Percentiles rank a stretch among this genome's conserved stretches.
These are phyloP conservation scores for Stegastes partitus DNA, from an alignment of 2,113 vertebrate species.

Conservation along the genomic window DNA sequence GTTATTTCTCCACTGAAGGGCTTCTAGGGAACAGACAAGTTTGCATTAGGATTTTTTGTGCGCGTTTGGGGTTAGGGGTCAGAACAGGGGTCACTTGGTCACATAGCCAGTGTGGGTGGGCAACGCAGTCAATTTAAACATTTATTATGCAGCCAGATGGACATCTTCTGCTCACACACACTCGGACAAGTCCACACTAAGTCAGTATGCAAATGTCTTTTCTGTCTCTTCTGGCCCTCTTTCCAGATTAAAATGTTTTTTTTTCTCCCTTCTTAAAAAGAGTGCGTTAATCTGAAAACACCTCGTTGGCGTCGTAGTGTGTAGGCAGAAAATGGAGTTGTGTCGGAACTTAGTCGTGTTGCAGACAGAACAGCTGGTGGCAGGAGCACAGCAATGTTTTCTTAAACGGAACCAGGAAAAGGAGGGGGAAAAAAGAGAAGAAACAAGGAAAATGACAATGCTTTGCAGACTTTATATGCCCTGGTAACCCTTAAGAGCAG, in stretches of 20 bases:
- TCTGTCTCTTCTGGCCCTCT: no score
- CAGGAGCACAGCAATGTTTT: not conserved
- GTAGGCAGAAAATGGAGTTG: no score
- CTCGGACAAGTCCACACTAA: not conserved
- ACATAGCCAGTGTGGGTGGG: slow-evolving; percentile 52
- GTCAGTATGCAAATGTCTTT: not conserved
- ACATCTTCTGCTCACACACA: not conserved
- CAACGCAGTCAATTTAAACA: slow-evolving; percentile 51
- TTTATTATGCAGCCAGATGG: slow-evolving; percentile 56
- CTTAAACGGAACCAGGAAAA: not conserved
- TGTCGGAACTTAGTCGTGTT: not conserved
- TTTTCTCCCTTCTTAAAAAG: no score
- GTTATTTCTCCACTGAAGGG: not conserved
- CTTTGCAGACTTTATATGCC: no score
- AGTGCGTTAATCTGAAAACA: not conserved
- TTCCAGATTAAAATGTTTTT: not conserved
- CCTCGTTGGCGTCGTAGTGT: not conserved
- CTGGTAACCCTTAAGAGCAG: no score
- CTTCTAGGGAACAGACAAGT: not conserved
- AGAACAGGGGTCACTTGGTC: slow-evolving; percentile 38
- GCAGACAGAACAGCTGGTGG: not conserved
- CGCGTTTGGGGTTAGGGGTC: slow-evolving; percentile 25
- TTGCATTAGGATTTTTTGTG: not conserved
- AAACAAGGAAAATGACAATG: no score
- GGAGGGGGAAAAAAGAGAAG: no score